These are phyloP conservation scores for Periophthalmus modestus DNA, from an alignment of 2,113 vertebrate genomes.

Conservation along the genomic window DNA sequence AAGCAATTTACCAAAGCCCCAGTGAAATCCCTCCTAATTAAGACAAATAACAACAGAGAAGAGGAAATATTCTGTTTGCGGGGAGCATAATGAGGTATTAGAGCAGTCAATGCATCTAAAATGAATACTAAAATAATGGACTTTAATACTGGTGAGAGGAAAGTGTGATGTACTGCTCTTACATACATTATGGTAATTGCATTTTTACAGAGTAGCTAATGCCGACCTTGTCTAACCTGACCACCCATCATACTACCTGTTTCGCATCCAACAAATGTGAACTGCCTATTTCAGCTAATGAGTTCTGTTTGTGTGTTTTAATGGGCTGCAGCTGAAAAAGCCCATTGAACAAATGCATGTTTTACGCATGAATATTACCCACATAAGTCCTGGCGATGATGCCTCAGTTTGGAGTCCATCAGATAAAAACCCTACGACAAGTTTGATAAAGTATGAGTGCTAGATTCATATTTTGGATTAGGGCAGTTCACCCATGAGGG, in stretches of 20 bases:
- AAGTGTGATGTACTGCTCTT: not conserved
- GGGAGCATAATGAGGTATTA: slow-evolving; percentile 3
- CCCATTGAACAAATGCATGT: slow-evolving; percentile 15
- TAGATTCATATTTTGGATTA: no score
- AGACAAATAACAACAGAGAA: slow-evolving; percentile 39
- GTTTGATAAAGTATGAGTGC: no score
- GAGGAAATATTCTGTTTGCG: slow-evolving; percentile 33
- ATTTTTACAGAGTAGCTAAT: slow-evolving; percentile 9
- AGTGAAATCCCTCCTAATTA: slow-evolving; percentile 66
- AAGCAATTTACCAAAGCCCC: slow-evolving; percentile 65
- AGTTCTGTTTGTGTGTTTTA: slow-evolving; percentile 14
- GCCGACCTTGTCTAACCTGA: slow-evolving; percentile 16
- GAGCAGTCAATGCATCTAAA: not conserved
- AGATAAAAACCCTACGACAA: no score
- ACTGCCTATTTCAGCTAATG: slow-evolving; percentile 11
- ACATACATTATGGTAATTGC: slow-evolving; percentile 14
- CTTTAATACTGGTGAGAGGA: not conserved
- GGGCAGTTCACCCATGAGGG: no score
- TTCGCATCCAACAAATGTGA: slow-evolving; percentile 21
- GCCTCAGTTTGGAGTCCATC: no score
- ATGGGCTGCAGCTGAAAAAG: slow-evolving; percentile 15
- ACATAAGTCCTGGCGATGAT: no score
- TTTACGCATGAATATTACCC: slow-evolving; percentile 3
- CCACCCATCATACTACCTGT: not conserved
- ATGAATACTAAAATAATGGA: not conserved